Evolutionary conservation across 2,797 vertebrate species (phyloP).

Genomic region (Gymnoscopelus microlampas): DNA sequence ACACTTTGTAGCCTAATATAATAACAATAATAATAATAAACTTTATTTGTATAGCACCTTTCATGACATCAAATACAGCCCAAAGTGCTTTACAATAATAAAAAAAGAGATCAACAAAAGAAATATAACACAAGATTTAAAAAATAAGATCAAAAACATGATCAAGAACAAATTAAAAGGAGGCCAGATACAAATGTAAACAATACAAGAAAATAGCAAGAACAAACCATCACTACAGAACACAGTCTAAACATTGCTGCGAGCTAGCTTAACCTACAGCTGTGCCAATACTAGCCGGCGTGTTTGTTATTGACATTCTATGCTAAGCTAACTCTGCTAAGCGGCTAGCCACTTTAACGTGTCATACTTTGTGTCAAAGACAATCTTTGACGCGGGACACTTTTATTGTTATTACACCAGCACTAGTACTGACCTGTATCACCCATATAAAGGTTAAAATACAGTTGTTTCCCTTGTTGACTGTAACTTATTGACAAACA

Average conservation of each 20-base stretch:
- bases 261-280: slow-evolving; percentile 48
- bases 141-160: too few species aligned
- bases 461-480: slow-evolving; percentile 26
- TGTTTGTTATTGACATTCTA: slow-evolving; percentile 12
- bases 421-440: background rate
- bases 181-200: too few species aligned
- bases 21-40: too few species aligned
- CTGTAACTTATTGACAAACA: background rate
- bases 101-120: too few species aligned
- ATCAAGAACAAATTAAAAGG: too few species aligned
- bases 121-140: too few species aligned
- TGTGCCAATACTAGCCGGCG: slow-evolving; percentile 45
- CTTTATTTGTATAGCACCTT: too few species aligned
- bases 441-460: background rate
- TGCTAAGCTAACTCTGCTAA: background rate
- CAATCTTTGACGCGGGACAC: too few species aligned
- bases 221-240: too few species aligned
- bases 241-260: slow-evolving; percentile 3
- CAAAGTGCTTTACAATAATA: too few species aligned
- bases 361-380: background rate
- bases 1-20: background rate
- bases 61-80: too few species aligned
- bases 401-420: background rate
- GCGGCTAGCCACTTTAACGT: slow-evolving; percentile 13
- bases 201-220: too few species aligned